Base-by-base conservation (phyloP, 2,797 vertebrate genomes). In the Vespertilio murinus region DNA sequence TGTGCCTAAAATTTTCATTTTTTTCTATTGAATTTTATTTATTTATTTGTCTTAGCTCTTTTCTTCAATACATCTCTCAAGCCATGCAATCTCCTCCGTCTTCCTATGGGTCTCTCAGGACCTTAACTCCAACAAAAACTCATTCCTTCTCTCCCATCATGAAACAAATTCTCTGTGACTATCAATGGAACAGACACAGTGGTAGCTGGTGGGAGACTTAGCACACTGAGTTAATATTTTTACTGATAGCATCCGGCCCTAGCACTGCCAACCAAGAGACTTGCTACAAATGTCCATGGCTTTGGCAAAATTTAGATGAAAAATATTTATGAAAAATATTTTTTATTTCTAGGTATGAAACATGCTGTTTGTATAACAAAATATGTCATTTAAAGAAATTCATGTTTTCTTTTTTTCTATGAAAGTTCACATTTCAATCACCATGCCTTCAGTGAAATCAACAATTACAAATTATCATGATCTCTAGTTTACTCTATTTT, bases 301-400 rank as follows among this genome's bases (percentile, higher is more conserved):
- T 86, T 28, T 10, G 84, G 25, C 35, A 84, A 91, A 38, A 88
- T 91, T 88, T 74, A 75, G 64, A 69, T 88, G n/a, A 93, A 93
- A 93, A 88, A 59, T 74, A 74, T 69, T 90, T 88, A 64, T 61
- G 25, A 91, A 95, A 94, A 84, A 85, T 30, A 65, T 33, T 59
- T 59, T 90, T 30, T 88, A 23, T 64, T 75, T 94, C 20, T 92
- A 61, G 5, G 33, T 87, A 23, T 69, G 33, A 56, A 82, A 47
- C 23, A 64, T 82, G 56, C 14, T 71, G 0, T 87, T 94, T 14
- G 23, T 38, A 10, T 92, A 61, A 69, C 3, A 86, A 67, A 13
- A 33, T 28, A 77, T 18, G 14, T 69, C 80, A 87, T 90, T 90
- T 80, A 69, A 94, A 83, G 6, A 5, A 40, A 81, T 73, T 79